phyloP scores from a whole-genome alignment of 2,888 invertebrate species.

The Calliphora vomitoria region DNA sequence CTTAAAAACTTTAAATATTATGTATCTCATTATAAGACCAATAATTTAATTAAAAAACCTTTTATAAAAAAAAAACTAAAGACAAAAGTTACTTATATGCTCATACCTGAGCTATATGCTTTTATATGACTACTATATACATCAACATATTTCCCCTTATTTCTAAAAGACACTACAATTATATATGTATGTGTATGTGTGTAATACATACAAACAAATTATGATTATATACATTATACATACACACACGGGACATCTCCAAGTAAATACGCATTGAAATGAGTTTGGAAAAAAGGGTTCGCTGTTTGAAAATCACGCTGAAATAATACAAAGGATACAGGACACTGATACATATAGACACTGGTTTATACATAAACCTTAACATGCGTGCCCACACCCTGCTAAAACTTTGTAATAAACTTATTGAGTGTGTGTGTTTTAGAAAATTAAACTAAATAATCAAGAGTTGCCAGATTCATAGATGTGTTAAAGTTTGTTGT shows the following conservation, averaged over 20 bases:
- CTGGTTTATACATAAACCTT: not conserved
- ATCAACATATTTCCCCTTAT: slow-evolving; percentile 43
- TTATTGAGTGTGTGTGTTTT: not conserved
- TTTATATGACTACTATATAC: slow-evolving; percentile 3
- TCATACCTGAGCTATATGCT: not conserved
- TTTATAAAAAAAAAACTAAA: too few relatives aligned
- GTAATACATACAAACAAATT: not conserved
- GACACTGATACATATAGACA: slow-evolving; percentile 1
- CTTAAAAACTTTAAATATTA: too few relatives aligned
- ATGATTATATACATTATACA: slow-evolving; percentile 12
- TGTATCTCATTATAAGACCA: too few relatives aligned
- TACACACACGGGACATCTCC: slow-evolving; percentile 40
- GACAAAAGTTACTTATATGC: too few relatives aligned
- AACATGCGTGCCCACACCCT: slow-evolving; percentile 77
- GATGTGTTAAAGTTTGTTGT: too few relatives aligned
- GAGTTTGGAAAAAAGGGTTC: slow-evolving; percentile 58
- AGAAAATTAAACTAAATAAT: not conserved
- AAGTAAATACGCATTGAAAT: slow-evolving; percentile 64
- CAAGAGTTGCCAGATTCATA: slow-evolving; percentile 18
- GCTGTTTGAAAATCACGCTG: slow-evolving; percentile 29
- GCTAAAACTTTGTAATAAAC: not conserved
- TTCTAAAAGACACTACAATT: not conserved
- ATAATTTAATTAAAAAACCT: too few relatives aligned
- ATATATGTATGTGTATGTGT: not conserved
- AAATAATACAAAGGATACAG: slow-evolving; percentile 4